A percentile compares a stretch with the other conserved stretches of the same genome.
Conservation (phyloP, 2,797 vertebrate species). For the Anguilla obscura region DNA sequence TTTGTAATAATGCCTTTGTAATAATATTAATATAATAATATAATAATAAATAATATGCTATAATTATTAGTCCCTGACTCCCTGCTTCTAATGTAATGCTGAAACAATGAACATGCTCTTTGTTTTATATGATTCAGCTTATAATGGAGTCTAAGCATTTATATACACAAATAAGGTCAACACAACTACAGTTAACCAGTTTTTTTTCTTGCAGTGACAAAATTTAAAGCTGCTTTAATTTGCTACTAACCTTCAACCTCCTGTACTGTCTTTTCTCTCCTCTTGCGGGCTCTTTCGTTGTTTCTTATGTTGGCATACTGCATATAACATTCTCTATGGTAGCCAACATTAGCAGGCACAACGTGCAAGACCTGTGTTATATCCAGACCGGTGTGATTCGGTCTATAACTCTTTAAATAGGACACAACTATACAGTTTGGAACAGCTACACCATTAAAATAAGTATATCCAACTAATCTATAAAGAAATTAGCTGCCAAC, state of each 20-base stretch:
- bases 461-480: too few species aligned
- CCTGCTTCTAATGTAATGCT: too few species aligned
- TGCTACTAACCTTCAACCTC: neutral
- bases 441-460: too few species aligned
- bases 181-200: neutral
- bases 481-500: too few species aligned
- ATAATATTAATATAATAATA: neutral
- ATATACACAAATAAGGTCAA: neutral
- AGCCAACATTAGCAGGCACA: neutral
- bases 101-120: too few species aligned
- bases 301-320: constrained; percentile 27
- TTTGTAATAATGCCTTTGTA: neutral
- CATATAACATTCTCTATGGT: constrained; percentile 21
- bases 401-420: too few species aligned
- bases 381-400: too few species aligned
- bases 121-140: neutral
- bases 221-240: too few species aligned
- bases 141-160: neutral
- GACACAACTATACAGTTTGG: too few species aligned
- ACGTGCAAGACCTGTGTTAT: neutral
- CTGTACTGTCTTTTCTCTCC: constrained; percentile 2
- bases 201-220: too few species aligned
- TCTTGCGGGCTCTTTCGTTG: constrained; percentile 1
- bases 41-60: too few species aligned
- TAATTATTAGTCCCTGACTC: too few species aligned